Percentiles rank a stretch among this genome's conserved stretches.
Evolutionary conservation across 2,888 invertebrate species (phyloP).

Genomic region (Steinernema hermaphroditum): DNA sequence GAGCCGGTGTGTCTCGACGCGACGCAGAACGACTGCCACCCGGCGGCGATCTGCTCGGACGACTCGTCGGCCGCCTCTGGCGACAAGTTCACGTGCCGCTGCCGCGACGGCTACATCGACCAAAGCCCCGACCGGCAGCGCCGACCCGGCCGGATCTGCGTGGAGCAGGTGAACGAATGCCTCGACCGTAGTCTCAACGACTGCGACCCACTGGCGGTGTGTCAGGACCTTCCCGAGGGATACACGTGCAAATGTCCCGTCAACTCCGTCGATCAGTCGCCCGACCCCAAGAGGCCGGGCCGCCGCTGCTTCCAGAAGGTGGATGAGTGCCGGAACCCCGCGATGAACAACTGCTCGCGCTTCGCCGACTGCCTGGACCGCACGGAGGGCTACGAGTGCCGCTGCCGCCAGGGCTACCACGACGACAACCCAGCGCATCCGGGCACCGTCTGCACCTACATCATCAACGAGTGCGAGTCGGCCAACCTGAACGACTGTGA

Average conservation of each 20-base stretch:
- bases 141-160: conserved; percentile 62
- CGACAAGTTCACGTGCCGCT: conserved; percentile 82
- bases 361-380: conserved; percentile 65
- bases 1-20: conserved; percentile 63
- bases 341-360: conserved; percentile 63
- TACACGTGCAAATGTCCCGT: conserved; percentile 75
- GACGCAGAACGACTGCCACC: conserved; percentile 64
- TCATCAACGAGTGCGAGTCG: conserved; percentile 65
- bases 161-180: conserved; percentile 64
- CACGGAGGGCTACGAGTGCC: conserved; percentile 61
- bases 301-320: conserved; percentile 55
- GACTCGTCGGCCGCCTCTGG: conserved; percentile 36
- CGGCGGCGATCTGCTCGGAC: conserved; percentile 64
- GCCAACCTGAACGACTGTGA: conserved; percentile 65
- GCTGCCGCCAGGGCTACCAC: conserved; percentile 59
- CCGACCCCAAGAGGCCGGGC: conserved; percentile 60
- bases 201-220: conserved; percentile 63
- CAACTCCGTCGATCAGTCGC: conserved; percentile 60
- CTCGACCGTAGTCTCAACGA: conserved; percentile 63
- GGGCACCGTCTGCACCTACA: conserved; percentile 62
- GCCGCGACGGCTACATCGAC: conserved; percentile 80
- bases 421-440: conserved; percentile 62
- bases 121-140: conserved; percentile 54
- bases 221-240: conserved; percentile 74
- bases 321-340: conserved; percentile 62